Base-by-base conservation (phyloP, 2,888 invertebrate species). In the Apamea anceps region DNA sequence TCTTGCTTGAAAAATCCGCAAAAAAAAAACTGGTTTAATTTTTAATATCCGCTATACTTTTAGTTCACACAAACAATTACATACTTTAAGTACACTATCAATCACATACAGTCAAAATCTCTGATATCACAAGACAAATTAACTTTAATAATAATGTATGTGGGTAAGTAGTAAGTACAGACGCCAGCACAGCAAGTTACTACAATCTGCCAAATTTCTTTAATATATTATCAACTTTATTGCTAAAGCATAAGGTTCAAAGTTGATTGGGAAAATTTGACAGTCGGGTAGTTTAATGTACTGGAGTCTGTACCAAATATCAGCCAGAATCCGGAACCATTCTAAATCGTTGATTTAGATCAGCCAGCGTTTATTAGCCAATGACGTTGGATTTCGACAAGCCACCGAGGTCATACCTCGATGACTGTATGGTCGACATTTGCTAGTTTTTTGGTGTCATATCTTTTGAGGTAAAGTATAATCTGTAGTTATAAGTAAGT, bases 331-430 rank as follows among this genome's bases (percentile, higher is more conserved):
- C 89, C 89, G 87, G 87, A 88, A 86, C 89, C 83, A 77, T 89
- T 89, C 87, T 88, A 87, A 84, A 73, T 81, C 73, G 68, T 76
- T 75, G 88, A 88, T 91, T 89, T 88, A 81, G 87, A 88, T 88
- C 87, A 84, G 75, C 80, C 60, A 75, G 71, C 72, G 80, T 82
- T 85, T 85, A 84, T 89, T 85, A 85, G 65, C 85, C 91, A 91
- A 90, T 90, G 91, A 88, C 87, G 87, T 86, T 85, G 79, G 86
- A 87, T 87, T 89, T 88, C 81, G 76, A 86, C 89, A 75, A 76
- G 79, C 81, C 51, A 73, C 73, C 92, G 91, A 93, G 93, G 93
- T 93, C 92, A 92, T 32, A 28, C 37, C 76, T 83, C 88, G 86
- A 90, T 89, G 89, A 88, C 86, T 83, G n/a, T 57, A n/a, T 75